These are phyloP conservation scores for Bradypus variegatus DNA, from an alignment of 2,797 vertebrate genomes.

Conservation along the genomic window DNA sequence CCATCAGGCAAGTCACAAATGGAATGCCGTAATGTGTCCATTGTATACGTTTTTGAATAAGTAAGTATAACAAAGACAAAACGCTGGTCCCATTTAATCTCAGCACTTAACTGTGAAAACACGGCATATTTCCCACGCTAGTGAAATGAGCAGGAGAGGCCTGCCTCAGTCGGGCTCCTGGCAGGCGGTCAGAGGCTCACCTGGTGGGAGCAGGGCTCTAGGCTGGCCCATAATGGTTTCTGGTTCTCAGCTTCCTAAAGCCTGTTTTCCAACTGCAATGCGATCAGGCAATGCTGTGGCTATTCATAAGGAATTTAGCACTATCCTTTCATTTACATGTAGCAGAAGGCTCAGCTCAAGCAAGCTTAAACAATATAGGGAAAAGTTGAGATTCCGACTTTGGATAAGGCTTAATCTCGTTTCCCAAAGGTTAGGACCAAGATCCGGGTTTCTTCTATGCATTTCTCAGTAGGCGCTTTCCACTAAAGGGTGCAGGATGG, in stretches of 20 bases:
- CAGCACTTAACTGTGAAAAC: conserved; percentile 16
- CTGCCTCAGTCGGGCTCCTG: neutral
- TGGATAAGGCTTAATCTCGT: neutral
- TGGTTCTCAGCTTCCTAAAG: neutral
- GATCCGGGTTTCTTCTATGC: neutral
- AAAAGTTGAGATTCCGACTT: neutral
- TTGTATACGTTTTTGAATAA: conserved; percentile 39
- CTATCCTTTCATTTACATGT: neutral
- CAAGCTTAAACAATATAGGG: neutral
- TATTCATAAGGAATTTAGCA: neutral
- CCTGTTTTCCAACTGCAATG: neutral
- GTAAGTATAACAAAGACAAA: conserved; percentile 40
- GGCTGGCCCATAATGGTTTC: neutral
- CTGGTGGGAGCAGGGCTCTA: neutral
- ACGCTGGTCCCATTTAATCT: conserved; percentile 18
- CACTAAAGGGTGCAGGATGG: neutral
- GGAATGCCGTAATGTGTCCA: conserved; percentile 3
- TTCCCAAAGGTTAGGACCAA: neutral
- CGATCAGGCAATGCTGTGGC: neutral
- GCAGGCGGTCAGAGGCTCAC: neutral
- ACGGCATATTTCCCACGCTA: neutral
- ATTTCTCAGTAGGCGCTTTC: neutral
- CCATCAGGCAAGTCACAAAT: neutral
- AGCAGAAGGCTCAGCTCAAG: neutral
- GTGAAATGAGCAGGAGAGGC: neutral